Base-by-base conservation (phyloP, 2,888 invertebrate species). In the Amphipoea lucens region DNA sequence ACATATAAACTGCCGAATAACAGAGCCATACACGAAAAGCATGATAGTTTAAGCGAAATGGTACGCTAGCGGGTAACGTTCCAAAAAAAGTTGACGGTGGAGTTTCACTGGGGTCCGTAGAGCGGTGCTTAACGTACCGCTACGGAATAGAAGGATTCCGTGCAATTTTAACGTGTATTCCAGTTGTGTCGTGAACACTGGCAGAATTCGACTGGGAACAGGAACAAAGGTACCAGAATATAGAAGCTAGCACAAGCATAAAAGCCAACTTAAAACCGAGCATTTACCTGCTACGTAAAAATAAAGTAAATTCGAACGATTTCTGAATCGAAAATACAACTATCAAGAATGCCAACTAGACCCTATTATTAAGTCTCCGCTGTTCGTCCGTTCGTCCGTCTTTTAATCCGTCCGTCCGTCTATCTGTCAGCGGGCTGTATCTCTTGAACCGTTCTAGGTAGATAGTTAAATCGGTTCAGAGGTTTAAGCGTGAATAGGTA, bases 81-180 rank as follows among this genome's bases (percentile, higher is more conserved):
- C 29, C 29, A 62, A 74, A 85, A 79, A 84, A 82, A 78, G 60
- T 62, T 48, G 54, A 40, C 63, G 29, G 29, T 29, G 20, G 5
- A 62, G 69, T 82, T 74, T 80, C 11, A 3, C 54, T 14, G 66
- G 66, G 54, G 74, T 65, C 60, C 36, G 62, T 66, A 9, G 54
- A 69, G n/a, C 73, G 29, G 45, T 81, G 81, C 60, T 65, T 69
- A 69, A n/a, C 60, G 54, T 69, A 69, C 81, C 54, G 36, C 36
- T 45, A 42, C 82, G 23, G 57, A 45, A 72, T 63, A 63, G 51
- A 85, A 81, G 82, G 70, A 70, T 73, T 36, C 48, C 23, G 62
- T 70, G 69, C 29, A 74, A 82, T 73, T 75, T 81, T 51, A 66
- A 75, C 85, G 36, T 57, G 63, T 57, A 65, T 69, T 76, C 40